Base-by-base conservation (phyloP, 92 coral and sea anemone species). In the Heteractis magnifica region DNA sequence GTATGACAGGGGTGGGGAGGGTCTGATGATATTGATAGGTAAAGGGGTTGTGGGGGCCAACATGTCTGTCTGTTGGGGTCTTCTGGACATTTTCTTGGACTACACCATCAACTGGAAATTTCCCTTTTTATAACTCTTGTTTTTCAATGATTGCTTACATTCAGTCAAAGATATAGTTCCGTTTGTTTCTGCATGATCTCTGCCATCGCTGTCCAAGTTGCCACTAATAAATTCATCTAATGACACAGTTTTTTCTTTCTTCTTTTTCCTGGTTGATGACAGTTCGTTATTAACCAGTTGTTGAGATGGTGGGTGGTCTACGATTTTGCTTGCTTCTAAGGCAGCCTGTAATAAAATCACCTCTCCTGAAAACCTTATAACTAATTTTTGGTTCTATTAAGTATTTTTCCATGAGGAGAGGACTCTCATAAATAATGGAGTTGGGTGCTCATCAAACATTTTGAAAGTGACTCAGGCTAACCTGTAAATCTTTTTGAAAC, bases 401-500 rank as follows among this genome's bases (percentile, higher is more conserved):
- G 3, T 34, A 34, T 34, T 34, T 34, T 34, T 2, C 44, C 3
- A 2, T 34, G 44, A 2, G 44, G 59, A 55, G 59, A 13, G 59
- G 1, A 55, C 11, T 55, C 59, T 55, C 11, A 55, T 8, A 0
- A 55, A 55, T 3, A 55, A 55, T 9, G 59, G 59, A 13, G 59
- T 55, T 3, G 11, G 14, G 10, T 55, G 59, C 59, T 8, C 14
- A 53, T 34, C 3, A 2, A 34, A 34, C 0, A 34, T 34, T 34
- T 34, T 34, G 44, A 34, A 34, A 34, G 2, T 34, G 3, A 34
- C 44, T 2, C 44, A 1, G 1, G 44, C 49, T 55, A 53, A 90
- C 97, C 97, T 93, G 78, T 59, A 93, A 72, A 83, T 93, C 97
- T 60, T 78, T 93, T 77, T 93, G 97, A 84, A 93, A 93, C 79